Evolutionary conservation across 2,888 invertebrate genomes (phyloP).

Genomic region (Mesochorus sp.): DNA sequence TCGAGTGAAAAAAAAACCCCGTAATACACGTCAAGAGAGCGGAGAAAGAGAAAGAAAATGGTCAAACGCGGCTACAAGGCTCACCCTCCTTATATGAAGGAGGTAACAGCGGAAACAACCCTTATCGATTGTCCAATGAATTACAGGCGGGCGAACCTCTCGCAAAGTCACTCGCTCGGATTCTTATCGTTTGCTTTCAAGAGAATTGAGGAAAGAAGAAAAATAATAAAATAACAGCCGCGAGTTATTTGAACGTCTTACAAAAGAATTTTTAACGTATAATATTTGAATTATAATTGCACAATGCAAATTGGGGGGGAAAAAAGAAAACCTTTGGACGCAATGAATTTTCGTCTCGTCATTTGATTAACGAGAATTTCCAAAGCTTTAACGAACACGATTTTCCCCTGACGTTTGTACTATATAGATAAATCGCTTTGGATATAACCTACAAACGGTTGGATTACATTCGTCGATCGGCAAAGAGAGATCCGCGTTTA

Average conservation of each 20-base stretch:
- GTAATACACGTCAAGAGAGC: constrained; percentile 5
- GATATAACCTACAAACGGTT: neutral
- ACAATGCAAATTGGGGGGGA: too few species aligned
- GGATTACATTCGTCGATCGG: constrained; percentile 6
- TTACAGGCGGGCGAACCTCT: constrained; percentile 6
- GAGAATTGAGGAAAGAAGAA: neutral
- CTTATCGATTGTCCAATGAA: constrained; percentile 43
- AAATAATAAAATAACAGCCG: neutral
- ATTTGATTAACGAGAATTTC: neutral
- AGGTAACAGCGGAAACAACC: constrained; percentile 18
- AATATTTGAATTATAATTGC: neutral
- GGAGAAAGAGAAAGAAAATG: too few species aligned
- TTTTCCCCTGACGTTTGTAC: neutral
- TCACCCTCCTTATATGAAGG: neutral
- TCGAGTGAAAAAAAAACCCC: constrained; percentile 18
- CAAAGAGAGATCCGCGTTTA: neutral
- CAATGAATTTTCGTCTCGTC: neutral
- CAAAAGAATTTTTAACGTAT: neutral
- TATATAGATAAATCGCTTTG: neutral
- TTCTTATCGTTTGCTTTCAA: neutral
- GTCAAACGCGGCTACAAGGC: constrained; percentile 20
- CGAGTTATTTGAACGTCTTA: neutral
- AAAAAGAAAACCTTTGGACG: too few species aligned
- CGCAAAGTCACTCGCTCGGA: neutral
- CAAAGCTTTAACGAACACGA: neutral